Evolutionary conservation across 2,113 vertebrate genomes (phyloP), one percentile per base, ranked within the genome.

Genomic region (Etia nguti): DNA sequence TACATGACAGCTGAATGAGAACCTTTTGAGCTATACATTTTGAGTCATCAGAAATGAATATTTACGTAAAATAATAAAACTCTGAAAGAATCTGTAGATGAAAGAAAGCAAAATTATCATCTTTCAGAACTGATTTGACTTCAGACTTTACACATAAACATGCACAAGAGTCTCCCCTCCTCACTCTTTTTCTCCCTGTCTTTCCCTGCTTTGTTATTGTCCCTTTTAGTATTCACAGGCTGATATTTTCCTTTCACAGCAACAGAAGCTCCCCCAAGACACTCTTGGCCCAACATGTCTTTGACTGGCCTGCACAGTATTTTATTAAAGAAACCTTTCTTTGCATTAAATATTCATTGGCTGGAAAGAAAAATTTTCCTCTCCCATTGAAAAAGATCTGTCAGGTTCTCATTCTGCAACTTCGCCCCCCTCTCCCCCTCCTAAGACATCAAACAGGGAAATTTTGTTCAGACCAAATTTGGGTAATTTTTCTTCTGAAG

Each of bases 301-400:
- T 93, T 93, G 82, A 93, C 80, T 92, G 90, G 82, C 80, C 86
- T 83, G 50, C 77, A 62, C 24, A 81, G 65, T 60, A 62, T 92
- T 90, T 93, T 88, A 93, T 91, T 92, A 92, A 92, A 94, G 86
- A 81, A 87, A 81, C 83, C 79, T 89, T 90, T 87, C 38, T 81
- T 70, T 29, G 20, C 43, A 91, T 93, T 92, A 92, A 93, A 93
- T 85, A 94, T 94, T 83, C 70, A 93, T 89, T 70, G 36, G 56
- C 31, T 70, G 7, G 57, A 86, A 81, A 82, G 22, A 86, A 60
- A 10, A 87, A 31, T n/a, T 80, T 87, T 81, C 43, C 34, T 41
- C 83, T 82, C 38, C 6, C 26, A 83, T 52, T 84, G 29, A 88
- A 89, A 90, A 80, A 22, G 12, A 88, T 86, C 34, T 90, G 81